phyloP scores from a whole-genome alignment of 2,113 vertebrate genomes.

The Grus americana region DNA sequence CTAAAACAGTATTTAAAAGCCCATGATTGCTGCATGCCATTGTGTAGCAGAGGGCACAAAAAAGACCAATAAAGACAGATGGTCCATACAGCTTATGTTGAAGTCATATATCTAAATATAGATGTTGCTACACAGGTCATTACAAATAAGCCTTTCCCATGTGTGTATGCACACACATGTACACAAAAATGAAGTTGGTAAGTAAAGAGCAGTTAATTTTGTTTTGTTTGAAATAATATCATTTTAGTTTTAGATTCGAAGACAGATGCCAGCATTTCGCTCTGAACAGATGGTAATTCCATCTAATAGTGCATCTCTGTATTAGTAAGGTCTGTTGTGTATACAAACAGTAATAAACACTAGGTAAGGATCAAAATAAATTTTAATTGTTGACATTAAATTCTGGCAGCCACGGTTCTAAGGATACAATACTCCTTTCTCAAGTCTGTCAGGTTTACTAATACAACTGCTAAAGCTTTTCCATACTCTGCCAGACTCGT shows the following conservation, averaged over 20 bases:
- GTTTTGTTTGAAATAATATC: constrained; percentile 86
- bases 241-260: constrained; percentile 82
- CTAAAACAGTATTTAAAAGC: constrained; percentile 49
- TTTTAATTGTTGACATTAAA: constrained; percentile 93
- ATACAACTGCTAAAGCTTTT: constrained; percentile 64
- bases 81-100: constrained; percentile 55
- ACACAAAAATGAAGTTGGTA: constrained; percentile 66
- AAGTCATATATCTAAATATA: constrained; percentile 63
- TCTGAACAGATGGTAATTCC: constrained; percentile 92
- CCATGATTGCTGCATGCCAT: constrained; percentile 46
- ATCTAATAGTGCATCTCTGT: constrained; percentile 90
- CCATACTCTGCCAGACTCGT: constrained; percentile 50
- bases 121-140: constrained; percentile 56
- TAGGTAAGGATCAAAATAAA: constrained; percentile 92
- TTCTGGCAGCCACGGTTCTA: constrained; percentile 82
- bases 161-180: constrained; percentile 12
- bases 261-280: constrained; percentile 88
- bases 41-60: constrained; percentile 53
- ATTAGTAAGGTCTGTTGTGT: constrained; percentile 91
- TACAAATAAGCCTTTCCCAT: constrained; percentile 56
- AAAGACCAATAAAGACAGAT: constrained; percentile 67
- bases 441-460: constrained; percentile 80
- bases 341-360: constrained; percentile 92
- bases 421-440: constrained; percentile 76
- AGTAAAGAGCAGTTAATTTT: constrained; percentile 82